phyloP scores from a whole-genome alignment of 1,140 invertebrate species.

The Macrocentrus cingulum region DNA sequence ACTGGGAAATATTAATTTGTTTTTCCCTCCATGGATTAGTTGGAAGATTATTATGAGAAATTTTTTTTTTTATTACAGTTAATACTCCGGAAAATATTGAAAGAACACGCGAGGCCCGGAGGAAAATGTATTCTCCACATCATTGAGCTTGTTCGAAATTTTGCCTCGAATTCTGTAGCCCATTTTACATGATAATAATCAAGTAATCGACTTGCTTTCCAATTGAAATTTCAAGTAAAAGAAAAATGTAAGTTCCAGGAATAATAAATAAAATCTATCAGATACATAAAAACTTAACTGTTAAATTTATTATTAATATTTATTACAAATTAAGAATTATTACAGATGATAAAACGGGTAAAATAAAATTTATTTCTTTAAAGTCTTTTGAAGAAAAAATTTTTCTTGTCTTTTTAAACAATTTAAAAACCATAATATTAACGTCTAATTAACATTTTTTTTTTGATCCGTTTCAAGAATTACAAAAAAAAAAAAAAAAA shows the following conservation, averaged over 20 bases:
- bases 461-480: too few relatives aligned
- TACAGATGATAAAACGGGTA: too few relatives aligned
- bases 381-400: too few relatives aligned
- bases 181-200: conserved; percentile 12
- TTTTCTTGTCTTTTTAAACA: too few relatives aligned
- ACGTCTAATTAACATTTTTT: too few relatives aligned
- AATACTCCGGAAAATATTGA: conserved; percentile 27
- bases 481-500: too few relatives aligned
- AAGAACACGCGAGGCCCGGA: conserved; percentile 27
- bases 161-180: conserved; percentile 4
- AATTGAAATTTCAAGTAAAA: not conserved
- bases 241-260: conserved; percentile 33
- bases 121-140: conserved; percentile 14
- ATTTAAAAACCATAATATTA: too few relatives aligned
- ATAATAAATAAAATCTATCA: not conserved
- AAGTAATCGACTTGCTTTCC: not conserved
- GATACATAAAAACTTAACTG: too few relatives aligned
- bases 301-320: too few relatives aligned
- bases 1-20: not conserved
- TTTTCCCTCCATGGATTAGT: not conserved
- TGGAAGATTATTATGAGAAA: not conserved
- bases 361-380: too few relatives aligned
- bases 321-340: too few relatives aligned
- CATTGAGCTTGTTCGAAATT: conserved; percentile 12
- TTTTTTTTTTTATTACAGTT: conserved; percentile 23